These are phyloP conservation scores for Escarpia spicata DNA, from an alignment of 2,888 invertebrate genomes.

Conservation along the genomic window DNA sequence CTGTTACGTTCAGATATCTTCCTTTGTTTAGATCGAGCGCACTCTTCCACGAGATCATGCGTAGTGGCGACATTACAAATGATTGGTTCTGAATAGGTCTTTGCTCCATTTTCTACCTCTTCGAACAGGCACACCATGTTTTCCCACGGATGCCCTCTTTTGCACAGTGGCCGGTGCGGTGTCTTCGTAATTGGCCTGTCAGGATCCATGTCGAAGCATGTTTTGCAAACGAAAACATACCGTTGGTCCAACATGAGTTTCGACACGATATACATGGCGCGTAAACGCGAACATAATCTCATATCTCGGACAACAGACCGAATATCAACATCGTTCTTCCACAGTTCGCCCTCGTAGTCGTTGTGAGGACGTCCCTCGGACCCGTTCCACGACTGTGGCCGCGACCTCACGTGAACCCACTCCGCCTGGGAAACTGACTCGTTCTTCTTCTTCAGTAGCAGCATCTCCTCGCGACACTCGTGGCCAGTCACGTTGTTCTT, in stretches of 20 bases:
- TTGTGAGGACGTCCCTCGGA: constrained; percentile 27
- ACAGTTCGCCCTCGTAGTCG: constrained; percentile 26
- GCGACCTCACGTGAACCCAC: not conserved
- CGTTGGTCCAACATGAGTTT: not conserved
- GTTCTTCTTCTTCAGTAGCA: not conserved
- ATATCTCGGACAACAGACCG: constrained; percentile 26
- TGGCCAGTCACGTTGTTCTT: not conserved
- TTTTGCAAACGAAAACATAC: constrained; percentile 25
- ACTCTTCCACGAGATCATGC: not conserved
- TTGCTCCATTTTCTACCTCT: not conserved
- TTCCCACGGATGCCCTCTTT: constrained; percentile 28
- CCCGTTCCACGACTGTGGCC: not conserved
- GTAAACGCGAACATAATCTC: constrained; percentile 17
- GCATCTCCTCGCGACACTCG: not conserved
- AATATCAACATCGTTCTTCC: constrained; percentile 24
- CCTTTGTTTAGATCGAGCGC: not conserved
- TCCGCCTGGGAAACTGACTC: not conserved
- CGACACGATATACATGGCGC: constrained; percentile 19
- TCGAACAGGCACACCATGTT: not conserved
- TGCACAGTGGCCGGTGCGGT: constrained; percentile 24
- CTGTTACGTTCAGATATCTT: not conserved
- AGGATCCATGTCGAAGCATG: constrained; percentile 24
- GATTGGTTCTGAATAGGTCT: not conserved
- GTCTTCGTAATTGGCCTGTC: constrained; percentile 22
- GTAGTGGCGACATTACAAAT: not conserved